Evolutionary conservation across 2,113 vertebrate genomes (phyloP).

Genomic region (Phoenicopterus ruber): DNA sequence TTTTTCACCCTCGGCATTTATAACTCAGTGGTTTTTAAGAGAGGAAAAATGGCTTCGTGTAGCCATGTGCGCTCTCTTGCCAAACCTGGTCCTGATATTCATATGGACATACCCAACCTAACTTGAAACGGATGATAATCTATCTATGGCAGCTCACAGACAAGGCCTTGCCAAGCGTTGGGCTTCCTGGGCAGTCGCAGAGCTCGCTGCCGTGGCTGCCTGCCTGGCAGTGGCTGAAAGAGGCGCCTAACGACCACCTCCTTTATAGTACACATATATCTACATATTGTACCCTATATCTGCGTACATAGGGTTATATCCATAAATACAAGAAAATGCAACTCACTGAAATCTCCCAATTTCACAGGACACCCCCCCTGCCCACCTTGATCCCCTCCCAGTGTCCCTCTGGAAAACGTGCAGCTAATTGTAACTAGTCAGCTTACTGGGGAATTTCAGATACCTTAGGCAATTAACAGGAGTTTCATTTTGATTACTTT

Average conservation of each 20-base stretch:
- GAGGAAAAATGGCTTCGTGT: accelerated
- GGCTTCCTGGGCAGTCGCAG: not conserved
- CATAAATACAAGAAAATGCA: not conserved
- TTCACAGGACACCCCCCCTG: not conserved
- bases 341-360: not conserved
- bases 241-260: not conserved
- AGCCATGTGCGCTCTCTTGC: not conserved
- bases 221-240: not conserved
- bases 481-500: constrained; percentile 11
- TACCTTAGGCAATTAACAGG: not conserved
- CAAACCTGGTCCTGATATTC: not conserved
- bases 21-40: not conserved
- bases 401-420: not conserved
- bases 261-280: too few relatives aligned
- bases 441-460: not conserved
- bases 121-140: not conserved
- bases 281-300: not conserved
- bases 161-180: not conserved
- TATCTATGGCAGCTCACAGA: not conserved
- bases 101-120: not conserved
- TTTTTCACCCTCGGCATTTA: not conserved
- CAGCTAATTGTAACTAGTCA: not conserved
- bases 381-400: accelerated
- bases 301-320: not conserved
- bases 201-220: not conserved